Percentiles rank a stretch among this genome's conserved stretches.
Conservation (phyloP, 2,113 vertebrate species). For the Tiliqua scincoides region DNA sequence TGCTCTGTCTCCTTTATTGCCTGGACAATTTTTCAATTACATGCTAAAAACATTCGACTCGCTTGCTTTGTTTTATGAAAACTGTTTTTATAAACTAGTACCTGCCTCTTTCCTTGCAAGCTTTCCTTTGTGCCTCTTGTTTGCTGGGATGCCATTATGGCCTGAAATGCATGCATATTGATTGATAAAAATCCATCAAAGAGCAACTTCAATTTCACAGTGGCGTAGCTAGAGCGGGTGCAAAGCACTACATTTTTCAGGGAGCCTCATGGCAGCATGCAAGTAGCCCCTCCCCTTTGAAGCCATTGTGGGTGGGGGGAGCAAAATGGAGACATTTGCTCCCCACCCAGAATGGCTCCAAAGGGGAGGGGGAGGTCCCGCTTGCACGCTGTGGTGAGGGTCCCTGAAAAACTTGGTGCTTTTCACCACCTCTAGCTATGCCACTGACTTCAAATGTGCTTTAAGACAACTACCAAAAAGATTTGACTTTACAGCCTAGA, state of each 20-base stretch:
- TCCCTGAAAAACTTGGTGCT: no score
- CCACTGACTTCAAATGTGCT: neutral
- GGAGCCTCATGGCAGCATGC: no score
- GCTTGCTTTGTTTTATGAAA: constrained; percentile 61
- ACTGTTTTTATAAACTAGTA: constrained; percentile 37
- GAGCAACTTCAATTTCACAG: neutral
- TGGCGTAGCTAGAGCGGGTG: no score
- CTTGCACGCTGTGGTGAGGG: no score
- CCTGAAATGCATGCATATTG: neutral
- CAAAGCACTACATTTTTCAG: no score
- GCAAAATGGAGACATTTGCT: no score
- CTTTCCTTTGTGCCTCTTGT: neutral
- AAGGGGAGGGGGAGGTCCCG: no score
- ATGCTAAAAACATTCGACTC: constrained; percentile 32
- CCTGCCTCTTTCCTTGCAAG: neutral
- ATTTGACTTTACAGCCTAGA: neutral
- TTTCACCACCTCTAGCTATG: no score
- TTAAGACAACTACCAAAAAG: neutral
- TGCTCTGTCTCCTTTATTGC: constrained; percentile 23
- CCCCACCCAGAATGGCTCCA: no score
- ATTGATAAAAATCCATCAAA: neutral
- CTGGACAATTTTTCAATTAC: constrained; percentile 38
- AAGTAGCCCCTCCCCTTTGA: no score
- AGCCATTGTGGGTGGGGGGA: no score
- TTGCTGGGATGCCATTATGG: neutral